phyloP scores from a whole-genome alignment of 1,140 invertebrate species.

The Drosophila truncata region DNA sequence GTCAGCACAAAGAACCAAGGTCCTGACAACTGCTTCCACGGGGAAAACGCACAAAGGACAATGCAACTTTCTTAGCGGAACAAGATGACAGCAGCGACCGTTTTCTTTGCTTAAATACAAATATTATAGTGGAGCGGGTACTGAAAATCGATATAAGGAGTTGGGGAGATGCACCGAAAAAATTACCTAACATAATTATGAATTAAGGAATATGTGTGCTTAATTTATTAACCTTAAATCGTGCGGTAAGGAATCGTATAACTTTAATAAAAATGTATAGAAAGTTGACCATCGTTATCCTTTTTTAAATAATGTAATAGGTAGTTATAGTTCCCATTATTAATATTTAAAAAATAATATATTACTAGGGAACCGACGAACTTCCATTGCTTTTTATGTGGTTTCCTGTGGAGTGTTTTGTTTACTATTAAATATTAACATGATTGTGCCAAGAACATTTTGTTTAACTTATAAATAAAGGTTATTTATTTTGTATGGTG shows the following conservation, averaged over 20 bases:
- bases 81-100: constrained; percentile 12
- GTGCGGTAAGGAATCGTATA: background rate
- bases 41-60: constrained; percentile 33
- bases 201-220: background rate
- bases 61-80: constrained; percentile 19
- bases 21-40: constrained; percentile 13
- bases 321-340: background rate
- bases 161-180: constrained; percentile 4
- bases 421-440: background rate
- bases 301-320: background rate
- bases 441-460: background rate
- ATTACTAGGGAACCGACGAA: background rate
- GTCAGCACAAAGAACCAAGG: constrained; percentile 37
- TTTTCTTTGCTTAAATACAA: constrained; percentile 14
- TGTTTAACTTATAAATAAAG: background rate
- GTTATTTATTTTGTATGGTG: background rate
- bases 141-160: constrained; percentile 60
- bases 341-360: background rate
- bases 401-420: background rate
- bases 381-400: background rate
- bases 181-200: background rate
- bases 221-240: background rate
- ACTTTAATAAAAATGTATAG: background rate
- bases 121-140: constrained; percentile 38
- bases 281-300: too few relatives aligned